These are phyloP conservation scores for Dorcus hopei DNA, from an alignment of 2,888 invertebrate species.

Conservation along the genomic window DNA sequence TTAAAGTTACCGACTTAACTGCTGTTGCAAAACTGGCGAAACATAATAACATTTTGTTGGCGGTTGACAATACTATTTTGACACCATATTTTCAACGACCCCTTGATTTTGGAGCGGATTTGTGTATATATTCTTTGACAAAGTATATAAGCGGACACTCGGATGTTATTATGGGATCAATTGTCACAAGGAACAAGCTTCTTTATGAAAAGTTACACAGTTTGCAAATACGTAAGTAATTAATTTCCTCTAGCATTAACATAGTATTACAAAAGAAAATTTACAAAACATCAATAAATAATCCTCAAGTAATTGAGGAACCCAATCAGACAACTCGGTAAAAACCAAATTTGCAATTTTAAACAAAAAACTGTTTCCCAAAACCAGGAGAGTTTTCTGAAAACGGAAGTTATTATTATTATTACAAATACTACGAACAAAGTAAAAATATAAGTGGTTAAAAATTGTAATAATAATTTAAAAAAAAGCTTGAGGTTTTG, in stretches of 20 bases:
- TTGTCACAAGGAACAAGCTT: slow-evolving; percentile 69
- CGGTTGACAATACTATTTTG: slow-evolving; percentile 92
- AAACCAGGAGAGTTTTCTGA: too few species aligned
- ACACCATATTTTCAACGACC: slow-evolving; percentile 90
- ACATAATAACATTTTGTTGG: slow-evolving; percentile 62
- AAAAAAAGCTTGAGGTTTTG: too few species aligned
- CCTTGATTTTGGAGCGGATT: slow-evolving; percentile 84
- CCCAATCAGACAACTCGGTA: too few species aligned
- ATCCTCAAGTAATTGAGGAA: too few species aligned
- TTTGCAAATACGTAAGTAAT: slow-evolving; percentile 77
- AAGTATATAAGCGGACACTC: slow-evolving; percentile 99
- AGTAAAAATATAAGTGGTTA: too few species aligned
- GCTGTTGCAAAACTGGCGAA: slow-evolving; percentile 64
- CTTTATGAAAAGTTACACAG: slow-evolving; percentile 72
- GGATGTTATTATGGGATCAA: slow-evolving; percentile 95
- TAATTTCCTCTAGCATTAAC: background rate
- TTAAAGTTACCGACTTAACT: slow-evolving; percentile 86
- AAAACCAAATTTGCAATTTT: too few species aligned
- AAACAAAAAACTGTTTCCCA: too few species aligned
- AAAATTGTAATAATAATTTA: too few species aligned
- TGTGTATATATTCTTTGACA: slow-evolving; percentile 87
- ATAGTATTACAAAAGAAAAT: too few species aligned
- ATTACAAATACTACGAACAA: too few species aligned
- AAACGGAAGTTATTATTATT: too few species aligned
- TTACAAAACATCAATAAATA: too few species aligned